These are phyloP conservation scores for Eucidaris tribuloides DNA, from an alignment of 35 echinoderm and acorn worm genomes.

Conservation along the genomic window DNA sequence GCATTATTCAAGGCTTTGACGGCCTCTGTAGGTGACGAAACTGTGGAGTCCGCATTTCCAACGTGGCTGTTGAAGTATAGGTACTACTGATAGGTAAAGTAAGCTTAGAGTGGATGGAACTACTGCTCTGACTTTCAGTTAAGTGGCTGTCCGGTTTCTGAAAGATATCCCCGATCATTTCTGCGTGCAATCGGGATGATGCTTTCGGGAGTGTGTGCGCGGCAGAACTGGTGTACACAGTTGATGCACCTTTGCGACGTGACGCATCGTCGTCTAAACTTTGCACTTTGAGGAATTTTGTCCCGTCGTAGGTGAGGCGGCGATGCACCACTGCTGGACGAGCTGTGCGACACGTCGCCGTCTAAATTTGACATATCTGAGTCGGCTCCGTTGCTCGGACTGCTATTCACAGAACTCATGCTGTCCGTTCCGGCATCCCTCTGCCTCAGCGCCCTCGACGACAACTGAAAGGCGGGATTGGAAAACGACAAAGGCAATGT, in stretches of 20 bases:
- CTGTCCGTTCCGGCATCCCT: conserved; percentile 71
- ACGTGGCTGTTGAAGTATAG: too few species aligned
- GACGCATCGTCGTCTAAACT: neutral
- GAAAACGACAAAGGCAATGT: conserved; percentile 80
- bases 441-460: conserved; percentile 28
- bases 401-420: conserved; percentile 77
- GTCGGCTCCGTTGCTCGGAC: conserved; percentile 38
- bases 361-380: conserved; percentile 67
- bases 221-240: conserved; percentile 5
- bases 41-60: conserved; percentile 35
- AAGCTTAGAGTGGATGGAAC: neutral
- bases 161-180: conserved; percentile 41
- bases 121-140: conserved; percentile 59
- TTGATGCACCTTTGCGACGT: neutral
- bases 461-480: conserved; percentile 89
- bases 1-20: conserved; percentile 62
- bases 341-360: conserved; percentile 77
- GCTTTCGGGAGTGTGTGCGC: conserved; percentile 87
- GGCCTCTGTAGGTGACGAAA: conserved; percentile 70
- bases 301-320: conserved; percentile 18
- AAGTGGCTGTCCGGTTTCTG: conserved; percentile 30
- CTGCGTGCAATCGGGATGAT: conserved; percentile 54
- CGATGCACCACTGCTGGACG: conserved; percentile 67
- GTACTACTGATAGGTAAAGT: conserved; percentile 20
- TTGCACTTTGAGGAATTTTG: neutral